A percentile compares a stretch with the other conserved stretches of the same genome.
Evolutionary conservation across 2,888 invertebrate genomes (phyloP).

Genomic region (Plemyria rubiginata): DNA sequence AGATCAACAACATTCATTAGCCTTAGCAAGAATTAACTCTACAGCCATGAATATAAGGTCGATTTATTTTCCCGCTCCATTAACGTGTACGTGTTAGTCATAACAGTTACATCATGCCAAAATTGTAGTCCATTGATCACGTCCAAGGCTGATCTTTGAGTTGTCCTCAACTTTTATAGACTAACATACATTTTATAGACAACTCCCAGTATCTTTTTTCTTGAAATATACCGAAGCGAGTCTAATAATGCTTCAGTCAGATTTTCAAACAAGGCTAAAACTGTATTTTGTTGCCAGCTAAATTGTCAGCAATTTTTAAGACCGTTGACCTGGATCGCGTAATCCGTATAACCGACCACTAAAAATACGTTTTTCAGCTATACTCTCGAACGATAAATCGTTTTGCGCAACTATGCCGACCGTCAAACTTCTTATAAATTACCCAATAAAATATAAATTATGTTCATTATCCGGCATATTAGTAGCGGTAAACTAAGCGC

Average conservation of each 20-base stretch:
- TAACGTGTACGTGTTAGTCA: slow-evolving; percentile 34
- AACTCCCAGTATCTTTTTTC: too few relatives aligned
- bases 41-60: slow-evolving; percentile 10
- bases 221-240: too few relatives aligned
- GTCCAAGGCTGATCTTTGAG: slow-evolving; percentile 39
- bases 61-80: slow-evolving; percentile 11
- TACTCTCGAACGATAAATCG: slow-evolving; percentile 32
- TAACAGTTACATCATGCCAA: slow-evolving; percentile 42
- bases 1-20: slow-evolving; percentile 15
- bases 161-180: slow-evolving; percentile 25
- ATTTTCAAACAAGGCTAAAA: slow-evolving; percentile 5
- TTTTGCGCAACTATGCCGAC: slow-evolving; percentile 33
- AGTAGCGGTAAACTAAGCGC: background rate
- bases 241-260: background rate
- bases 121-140: slow-evolving; percentile 41
- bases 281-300: slow-evolving; percentile 7
- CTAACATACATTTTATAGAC: too few relatives aligned
- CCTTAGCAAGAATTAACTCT: slow-evolving; percentile 12
- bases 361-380: slow-evolving; percentile 32
- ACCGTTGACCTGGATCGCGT: slow-evolving; percentile 38
- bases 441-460: slow-evolving; percentile 21
- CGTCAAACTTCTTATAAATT: slow-evolving; percentile 26
- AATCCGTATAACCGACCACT: slow-evolving; percentile 31
- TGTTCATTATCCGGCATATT: slow-evolving; percentile 6
- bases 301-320: slow-evolving; percentile 27